Conservation (phyloP, 2,797 vertebrate genomes). For the Rousettus madagascariensis region DNA sequence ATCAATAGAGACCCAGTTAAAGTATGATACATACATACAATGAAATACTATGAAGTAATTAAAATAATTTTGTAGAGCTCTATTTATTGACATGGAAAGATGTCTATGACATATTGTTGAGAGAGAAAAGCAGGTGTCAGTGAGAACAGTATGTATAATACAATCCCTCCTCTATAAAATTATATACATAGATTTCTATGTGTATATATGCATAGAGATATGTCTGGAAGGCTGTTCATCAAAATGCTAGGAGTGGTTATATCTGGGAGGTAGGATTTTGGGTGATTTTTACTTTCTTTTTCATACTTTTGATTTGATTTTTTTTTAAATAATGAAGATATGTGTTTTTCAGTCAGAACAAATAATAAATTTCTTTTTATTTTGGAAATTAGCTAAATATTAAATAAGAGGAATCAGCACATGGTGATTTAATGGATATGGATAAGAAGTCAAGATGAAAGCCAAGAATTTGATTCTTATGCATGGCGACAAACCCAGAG, state of each 20-base stretch:
- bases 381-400: constrained; percentile 41
- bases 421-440: neutral
- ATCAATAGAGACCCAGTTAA: constrained; percentile 53
- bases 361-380: constrained; percentile 53
- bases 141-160: constrained; percentile 79
- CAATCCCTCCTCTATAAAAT: constrained; percentile 72
- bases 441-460: neutral
- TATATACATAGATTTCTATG: constrained; percentile 75
- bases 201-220: constrained; percentile 75
- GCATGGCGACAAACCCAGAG: neutral
- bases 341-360: constrained; percentile 48
- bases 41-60: constrained; percentile 71
- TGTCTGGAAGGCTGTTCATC: constrained; percentile 75
- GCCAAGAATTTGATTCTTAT: neutral
- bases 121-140: constrained; percentile 79
- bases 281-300: constrained; percentile 71
- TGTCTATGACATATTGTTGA: constrained; percentile 78
- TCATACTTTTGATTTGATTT: constrained; percentile 57
- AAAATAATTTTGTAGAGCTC: constrained; percentile 71
- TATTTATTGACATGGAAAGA: constrained; percentile 80
- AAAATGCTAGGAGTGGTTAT: constrained; percentile 62
- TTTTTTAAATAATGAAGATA: constrained; percentile 8
- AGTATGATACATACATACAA: constrained; percentile 41
- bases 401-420: neutral
- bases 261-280: constrained; percentile 61